These are phyloP conservation scores for Tenthredo livida DNA, from an alignment of 2,888 invertebrate species.

Conservation along the genomic window DNA sequence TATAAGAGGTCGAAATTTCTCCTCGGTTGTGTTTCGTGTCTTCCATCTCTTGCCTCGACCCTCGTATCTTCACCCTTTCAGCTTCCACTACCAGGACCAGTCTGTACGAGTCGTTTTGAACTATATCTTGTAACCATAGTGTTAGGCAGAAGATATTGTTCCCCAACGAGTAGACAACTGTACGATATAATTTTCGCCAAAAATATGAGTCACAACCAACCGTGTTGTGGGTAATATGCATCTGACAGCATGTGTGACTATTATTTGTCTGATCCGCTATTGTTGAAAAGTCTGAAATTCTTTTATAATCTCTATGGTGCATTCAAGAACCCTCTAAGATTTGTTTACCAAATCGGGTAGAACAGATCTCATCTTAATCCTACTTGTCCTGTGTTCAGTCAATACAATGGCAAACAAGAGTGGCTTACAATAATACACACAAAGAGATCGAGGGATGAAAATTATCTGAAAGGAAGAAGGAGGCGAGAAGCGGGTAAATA, in stretches of 20 bases:
- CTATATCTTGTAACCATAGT: neutral
- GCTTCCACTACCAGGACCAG: neutral
- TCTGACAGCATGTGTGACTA: neutral
- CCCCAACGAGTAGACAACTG: neutral
- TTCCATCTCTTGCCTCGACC: neutral
- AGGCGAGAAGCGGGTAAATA: neutral
- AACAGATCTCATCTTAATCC: conserved; percentile 7
- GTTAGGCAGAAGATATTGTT: neutral
- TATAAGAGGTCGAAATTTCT: neutral
- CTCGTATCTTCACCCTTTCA: neutral
- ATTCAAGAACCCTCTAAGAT: neutral
- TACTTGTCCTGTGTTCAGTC: neutral
- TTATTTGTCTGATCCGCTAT: neutral
- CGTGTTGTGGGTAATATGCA: neutral
- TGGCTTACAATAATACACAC: neutral
- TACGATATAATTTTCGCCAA: neutral
- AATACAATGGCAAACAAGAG: conserved; percentile 25
- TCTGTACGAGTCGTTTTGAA: neutral
- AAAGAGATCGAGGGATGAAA: neutral
- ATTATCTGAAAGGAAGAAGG: neutral
- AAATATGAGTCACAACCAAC: neutral
- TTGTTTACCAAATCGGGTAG: neutral
- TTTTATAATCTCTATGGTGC: neutral
- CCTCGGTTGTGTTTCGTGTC: neutral
- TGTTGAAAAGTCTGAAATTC: neutral